Percentiles rank a stretch among this genome's conserved stretches.
phyloP scores from a whole-genome alignment of 2,113 vertebrate species.

The Pseudorasbora parva region DNA sequence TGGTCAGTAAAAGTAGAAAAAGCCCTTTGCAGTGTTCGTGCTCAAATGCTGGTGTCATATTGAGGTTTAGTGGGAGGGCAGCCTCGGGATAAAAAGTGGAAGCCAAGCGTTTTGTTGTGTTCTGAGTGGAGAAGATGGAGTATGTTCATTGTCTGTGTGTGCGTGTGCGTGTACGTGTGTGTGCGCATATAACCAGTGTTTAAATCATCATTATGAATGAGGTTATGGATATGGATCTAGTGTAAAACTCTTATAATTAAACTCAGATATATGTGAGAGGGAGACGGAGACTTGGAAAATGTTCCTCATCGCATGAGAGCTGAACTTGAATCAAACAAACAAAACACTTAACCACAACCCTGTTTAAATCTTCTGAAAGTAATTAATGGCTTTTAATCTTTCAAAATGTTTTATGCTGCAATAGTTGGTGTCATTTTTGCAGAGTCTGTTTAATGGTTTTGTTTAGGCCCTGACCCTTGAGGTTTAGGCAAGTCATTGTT shows the following conservation, averaged over 20 bases:
- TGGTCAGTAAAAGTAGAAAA: not conserved
- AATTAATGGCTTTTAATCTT: not conserved
- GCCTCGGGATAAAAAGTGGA: not conserved
- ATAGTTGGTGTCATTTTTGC: constrained; percentile 2
- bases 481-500: not conserved
- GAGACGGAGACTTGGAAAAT: not conserved
- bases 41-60: constrained; percentile 18
- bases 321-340: not conserved
- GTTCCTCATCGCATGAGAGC: not conserved
- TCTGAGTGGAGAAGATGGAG: not conserved
- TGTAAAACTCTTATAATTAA: constrained; percentile 34
- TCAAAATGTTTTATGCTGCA: not conserved
- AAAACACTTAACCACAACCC: not conserved
- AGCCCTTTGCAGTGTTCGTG: not conserved
- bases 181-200: not conserved
- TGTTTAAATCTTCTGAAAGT: constrained; percentile 10
- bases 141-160: not conserved
- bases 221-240: constrained; percentile 22
- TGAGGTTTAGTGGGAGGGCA: constrained; percentile 3
- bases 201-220: constrained; percentile 22
- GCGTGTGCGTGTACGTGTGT: no score
- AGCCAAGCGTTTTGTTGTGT: not conserved
- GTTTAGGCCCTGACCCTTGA: not conserved
- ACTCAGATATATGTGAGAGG: constrained; percentile 15
- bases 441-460: not conserved